Evolutionary conservation across 1,140 invertebrate species (phyloP).

Genomic region (Chrysomallon squamiferum): DNA sequence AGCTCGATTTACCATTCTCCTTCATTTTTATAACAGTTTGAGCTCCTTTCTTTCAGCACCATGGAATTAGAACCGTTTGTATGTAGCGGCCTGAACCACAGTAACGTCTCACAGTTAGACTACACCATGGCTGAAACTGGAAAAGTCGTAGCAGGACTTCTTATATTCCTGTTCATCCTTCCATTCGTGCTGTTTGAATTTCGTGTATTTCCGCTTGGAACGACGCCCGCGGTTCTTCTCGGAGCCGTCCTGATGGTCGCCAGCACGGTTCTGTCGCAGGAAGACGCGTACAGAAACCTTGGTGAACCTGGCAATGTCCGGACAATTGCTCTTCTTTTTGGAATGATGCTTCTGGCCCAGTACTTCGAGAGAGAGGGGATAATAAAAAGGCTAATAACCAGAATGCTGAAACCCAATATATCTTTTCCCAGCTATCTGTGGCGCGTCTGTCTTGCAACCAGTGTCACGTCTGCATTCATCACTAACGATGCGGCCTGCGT

Average conservation of each 20-base stretch:
- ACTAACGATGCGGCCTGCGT: conserved; percentile 23
- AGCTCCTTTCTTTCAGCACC: too few relatives aligned
- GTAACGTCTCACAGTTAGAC: not conserved
- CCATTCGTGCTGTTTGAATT: conserved; percentile 17
- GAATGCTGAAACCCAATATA: conserved; percentile 1
- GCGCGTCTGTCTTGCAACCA: conserved; percentile 9
- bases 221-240: conserved; percentile 12
- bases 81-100: not conserved
- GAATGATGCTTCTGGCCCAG: conserved; percentile 21
- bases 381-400: conserved; percentile 6
- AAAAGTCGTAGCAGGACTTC: conserved; percentile 7
- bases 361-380: conserved; percentile 19
- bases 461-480: conserved; percentile 12
- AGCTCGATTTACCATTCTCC: not conserved
- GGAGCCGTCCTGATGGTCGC: conserved; percentile 18
- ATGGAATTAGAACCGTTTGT: too few relatives aligned
- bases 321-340: conserved; percentile 20
- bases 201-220: conserved; percentile 11
- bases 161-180: conserved; percentile 13
- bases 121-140: conserved; percentile 7
- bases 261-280: conserved; percentile 9
- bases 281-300: conserved; percentile 7
- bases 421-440: conserved; percentile 11
- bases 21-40: not conserved
- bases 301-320: conserved; percentile 13